Conservation (phyloP, 1,140 invertebrate species). For the Drosophila fuyamai region DNA sequence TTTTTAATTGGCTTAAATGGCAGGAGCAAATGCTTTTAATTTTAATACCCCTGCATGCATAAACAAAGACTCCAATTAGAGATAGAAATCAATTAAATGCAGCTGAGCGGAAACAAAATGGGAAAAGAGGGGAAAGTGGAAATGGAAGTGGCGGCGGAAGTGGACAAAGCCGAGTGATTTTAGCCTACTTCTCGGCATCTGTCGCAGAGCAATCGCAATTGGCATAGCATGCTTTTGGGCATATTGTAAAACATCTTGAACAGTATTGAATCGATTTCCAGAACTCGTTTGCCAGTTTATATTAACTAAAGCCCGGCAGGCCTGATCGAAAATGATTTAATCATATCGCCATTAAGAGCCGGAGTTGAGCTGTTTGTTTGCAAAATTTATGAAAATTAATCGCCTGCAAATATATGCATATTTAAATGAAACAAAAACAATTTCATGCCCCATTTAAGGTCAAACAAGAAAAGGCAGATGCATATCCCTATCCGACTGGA, state of each 20-base stretch:
- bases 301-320: conserved; percentile 15
- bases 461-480: conserved; percentile 45
- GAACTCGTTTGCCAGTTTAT: conserved; percentile 7
- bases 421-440: conserved; percentile 69
- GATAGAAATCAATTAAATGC: conserved; percentile 56
- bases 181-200: conserved; percentile 1
- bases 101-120: conserved; percentile 24
- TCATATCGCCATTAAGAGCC: conserved; percentile 11
- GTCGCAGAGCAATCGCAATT: conserved; percentile 2
- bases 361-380: conserved; percentile 29
- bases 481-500: conserved; percentile 33
- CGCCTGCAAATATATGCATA: conserved; percentile 67
- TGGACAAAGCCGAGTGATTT: conserved; percentile 1
- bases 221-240: conserved; percentile 31
- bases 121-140: background rate
- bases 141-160: conserved; percentile 16
- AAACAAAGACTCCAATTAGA: conserved; percentile 61
- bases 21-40: conserved; percentile 52
- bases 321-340: conserved; percentile 30
- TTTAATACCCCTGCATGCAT: conserved; percentile 53
- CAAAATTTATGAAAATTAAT: conserved; percentile 54
- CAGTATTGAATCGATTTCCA: conserved; percentile 8
- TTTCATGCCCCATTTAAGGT: conserved; percentile 52
- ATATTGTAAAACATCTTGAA: conserved; percentile 13
- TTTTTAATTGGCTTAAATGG: conserved; percentile 49